phyloP scores from a whole-genome alignment of 2,888 invertebrate genomes.

The Lacanobia oleracea region DNA sequence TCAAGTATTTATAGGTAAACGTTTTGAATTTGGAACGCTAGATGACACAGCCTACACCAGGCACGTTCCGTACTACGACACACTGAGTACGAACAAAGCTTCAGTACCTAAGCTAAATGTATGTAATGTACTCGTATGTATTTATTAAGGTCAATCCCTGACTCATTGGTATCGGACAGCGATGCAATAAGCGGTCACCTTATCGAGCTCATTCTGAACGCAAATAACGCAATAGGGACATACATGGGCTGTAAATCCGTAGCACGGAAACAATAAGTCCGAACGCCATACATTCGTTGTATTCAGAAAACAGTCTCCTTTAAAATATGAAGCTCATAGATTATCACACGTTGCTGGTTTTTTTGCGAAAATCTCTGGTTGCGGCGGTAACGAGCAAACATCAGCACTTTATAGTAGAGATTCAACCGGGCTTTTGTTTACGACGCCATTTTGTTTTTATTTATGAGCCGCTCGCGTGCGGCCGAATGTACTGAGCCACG shows the following conservation, averaged over 20 bases:
- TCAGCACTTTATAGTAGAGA: slow-evolving; percentile 60
- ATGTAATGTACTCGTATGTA: not conserved
- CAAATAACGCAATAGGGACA: not conserved
- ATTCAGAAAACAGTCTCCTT: too few relatives aligned
- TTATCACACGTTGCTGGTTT: not conserved
- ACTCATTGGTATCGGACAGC: slow-evolving; percentile 4
- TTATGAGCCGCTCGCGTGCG: slow-evolving; percentile 68
- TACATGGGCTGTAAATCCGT: not conserved
- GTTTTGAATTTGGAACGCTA: too few relatives aligned
- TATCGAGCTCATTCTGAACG: not conserved
- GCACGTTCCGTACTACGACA: not conserved
- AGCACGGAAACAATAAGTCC: too few relatives aligned
- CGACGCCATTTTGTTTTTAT: slow-evolving; percentile 63
- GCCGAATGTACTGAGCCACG: slow-evolving; percentile 28
- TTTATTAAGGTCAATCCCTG: not conserved
- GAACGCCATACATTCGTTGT: not conserved
- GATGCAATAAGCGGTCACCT: not conserved
- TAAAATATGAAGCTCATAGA: not conserved
- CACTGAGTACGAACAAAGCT: slow-evolving; percentile 1
- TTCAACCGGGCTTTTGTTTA: slow-evolving; percentile 64
- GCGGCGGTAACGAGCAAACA: slow-evolving; percentile 32
- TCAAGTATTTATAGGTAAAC: too few relatives aligned
- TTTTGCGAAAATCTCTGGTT: slow-evolving; percentile 38
- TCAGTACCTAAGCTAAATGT: not conserved
- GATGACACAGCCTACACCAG: too few relatives aligned